Percentiles rank a stretch among this genome's conserved stretches.
Evolutionary conservation across 2,797 vertebrate genomes (phyloP).

Genomic region (Esox masquinongy): DNA sequence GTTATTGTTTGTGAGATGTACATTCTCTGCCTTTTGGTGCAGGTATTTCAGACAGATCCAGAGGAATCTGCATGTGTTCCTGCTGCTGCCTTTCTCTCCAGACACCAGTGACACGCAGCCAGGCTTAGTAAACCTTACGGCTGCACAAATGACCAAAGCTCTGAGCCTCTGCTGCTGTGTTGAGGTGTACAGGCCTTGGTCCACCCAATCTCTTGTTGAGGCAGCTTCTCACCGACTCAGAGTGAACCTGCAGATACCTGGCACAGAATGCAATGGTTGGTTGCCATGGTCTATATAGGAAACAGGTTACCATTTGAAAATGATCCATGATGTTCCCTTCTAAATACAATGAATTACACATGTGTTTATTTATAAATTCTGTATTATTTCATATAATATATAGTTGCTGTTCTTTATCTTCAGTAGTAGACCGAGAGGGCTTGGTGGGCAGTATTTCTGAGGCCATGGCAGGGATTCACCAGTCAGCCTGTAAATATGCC

Average conservation of each 20-base stretch:
- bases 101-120: conserved; percentile 14
- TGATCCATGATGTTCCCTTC: not conserved
- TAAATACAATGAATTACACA: not conserved
- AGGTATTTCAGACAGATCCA: conserved; percentile 75
- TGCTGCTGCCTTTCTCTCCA: conserved; percentile 66
- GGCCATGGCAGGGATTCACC: conserved; percentile 80
- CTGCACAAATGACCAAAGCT: conserved; percentile 63
- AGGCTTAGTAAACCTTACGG: conserved; percentile 14
- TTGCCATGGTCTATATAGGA: not conserved
- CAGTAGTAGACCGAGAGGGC: conserved; percentile 39
- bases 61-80: conserved; percentile 79
- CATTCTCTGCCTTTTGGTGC: conserved; percentile 18
- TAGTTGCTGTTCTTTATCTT: conserved; percentile 14
- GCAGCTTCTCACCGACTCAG: conserved; percentile 66
- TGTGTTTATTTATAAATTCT: not conserved
- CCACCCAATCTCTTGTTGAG: conserved; percentile 61
- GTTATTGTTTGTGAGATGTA: not conserved
- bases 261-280: conserved; percentile 35
- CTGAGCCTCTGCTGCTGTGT: conserved; percentile 69
- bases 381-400: not conserved
- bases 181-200: conserved; percentile 80
- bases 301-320: not conserved
- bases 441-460: conserved; percentile 55
- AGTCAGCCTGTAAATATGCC: conserved; percentile 70
- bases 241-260: conserved; percentile 34